Evolutionary conservation across 64 coral and sea anemone genomes (phyloP).

Genomic region (Cladopsammia gracilis): DNA sequence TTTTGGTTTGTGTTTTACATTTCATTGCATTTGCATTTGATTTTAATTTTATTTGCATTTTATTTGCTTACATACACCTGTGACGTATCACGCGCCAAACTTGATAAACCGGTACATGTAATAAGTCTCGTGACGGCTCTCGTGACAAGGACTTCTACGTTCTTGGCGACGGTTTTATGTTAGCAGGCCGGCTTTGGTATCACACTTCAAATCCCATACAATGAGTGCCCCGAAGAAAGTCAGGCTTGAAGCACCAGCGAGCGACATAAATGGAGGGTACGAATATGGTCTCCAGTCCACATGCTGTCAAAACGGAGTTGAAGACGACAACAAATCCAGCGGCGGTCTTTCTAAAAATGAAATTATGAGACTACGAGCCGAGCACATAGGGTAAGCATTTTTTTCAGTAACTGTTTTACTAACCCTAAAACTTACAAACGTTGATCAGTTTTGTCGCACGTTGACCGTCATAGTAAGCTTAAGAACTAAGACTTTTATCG

Average conservation of each 20-base stretch:
- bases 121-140: slow-evolving; percentile 33
- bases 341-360: background rate
- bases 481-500: too few species aligned
- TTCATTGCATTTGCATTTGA: too few species aligned
- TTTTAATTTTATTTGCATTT: too few species aligned
- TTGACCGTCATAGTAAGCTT: background rate
- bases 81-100: background rate
- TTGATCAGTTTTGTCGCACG: too few species aligned
- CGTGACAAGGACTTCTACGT: too few species aligned
- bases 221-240: slow-evolving; percentile 33
- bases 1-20: too few species aligned
- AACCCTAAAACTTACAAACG: too few species aligned
- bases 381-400: slow-evolving; percentile 8
- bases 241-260: background rate
- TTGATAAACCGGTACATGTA: slow-evolving; percentile 24
- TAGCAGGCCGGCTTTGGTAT: too few species aligned
- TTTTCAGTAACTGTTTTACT: background rate
- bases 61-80: too few species aligned
- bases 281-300: background rate
- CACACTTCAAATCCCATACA: background rate
- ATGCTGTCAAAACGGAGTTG: background rate
- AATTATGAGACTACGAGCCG: slow-evolving; percentile 11
- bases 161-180: too few species aligned
- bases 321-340: background rate
- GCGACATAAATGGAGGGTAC: background rate